phyloP scores from a whole-genome alignment of 2,797 vertebrate genomes.

The Gallinago solitaria region DNA sequence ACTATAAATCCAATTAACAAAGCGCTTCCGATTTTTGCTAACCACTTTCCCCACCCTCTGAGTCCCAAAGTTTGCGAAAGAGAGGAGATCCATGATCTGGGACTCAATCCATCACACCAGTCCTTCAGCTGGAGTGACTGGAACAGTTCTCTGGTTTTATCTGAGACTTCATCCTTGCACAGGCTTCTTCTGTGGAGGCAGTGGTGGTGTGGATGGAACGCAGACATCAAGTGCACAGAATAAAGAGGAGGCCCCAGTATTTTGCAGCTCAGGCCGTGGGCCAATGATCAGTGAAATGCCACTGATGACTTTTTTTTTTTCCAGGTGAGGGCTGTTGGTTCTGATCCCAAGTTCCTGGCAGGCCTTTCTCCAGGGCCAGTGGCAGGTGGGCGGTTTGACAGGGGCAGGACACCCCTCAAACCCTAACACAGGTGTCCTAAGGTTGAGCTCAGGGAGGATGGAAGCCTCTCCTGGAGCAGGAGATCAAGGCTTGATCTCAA shows the following conservation, averaged over 20 bases:
- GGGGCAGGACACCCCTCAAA: not conserved
- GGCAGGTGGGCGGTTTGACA: not conserved
- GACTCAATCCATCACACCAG: too few species aligned
- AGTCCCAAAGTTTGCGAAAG: too few species aligned
- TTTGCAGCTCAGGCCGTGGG: not conserved
- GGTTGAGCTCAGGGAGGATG: not conserved
- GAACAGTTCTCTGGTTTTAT: too few species aligned
- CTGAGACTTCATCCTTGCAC: too few species aligned
- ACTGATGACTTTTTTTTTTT: not conserved
- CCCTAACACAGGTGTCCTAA: not conserved
- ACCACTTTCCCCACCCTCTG: too few species aligned
- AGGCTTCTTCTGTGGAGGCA: too few species aligned
- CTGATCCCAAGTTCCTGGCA: not conserved
- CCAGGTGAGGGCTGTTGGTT: not conserved
- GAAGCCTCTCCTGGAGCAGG: not conserved
- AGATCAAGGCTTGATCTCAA: not conserved
- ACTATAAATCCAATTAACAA: too few species aligned
- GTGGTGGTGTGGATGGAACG: too few species aligned
- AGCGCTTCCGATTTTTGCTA: too few species aligned
- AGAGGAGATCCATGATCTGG: too few species aligned
- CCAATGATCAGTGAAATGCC: too few species aligned
- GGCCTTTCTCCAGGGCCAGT: not conserved
- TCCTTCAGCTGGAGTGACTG: too few species aligned
- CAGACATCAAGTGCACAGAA: not conserved
- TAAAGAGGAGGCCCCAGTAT: accelerated